Conservation (phyloP, 2,113 vertebrate species). For the Indicator maculatus region DNA sequence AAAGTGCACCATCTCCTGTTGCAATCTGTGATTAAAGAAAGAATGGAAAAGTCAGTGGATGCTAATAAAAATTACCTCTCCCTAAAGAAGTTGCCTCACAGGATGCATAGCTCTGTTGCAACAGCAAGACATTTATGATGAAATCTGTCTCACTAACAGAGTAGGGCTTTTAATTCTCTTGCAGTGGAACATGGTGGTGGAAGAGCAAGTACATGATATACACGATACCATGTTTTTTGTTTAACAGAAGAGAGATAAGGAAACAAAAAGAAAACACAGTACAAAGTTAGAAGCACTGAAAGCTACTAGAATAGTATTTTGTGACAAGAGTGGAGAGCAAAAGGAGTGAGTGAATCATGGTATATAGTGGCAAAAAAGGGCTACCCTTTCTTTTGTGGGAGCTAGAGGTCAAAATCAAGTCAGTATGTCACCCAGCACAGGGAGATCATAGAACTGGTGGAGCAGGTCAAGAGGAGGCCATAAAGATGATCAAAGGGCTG, state of each 20-base stretch:
- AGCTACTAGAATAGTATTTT: background rate
- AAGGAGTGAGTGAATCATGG: background rate
- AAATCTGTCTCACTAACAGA: background rate
- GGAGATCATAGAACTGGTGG: no score
- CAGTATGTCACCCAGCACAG: background rate
- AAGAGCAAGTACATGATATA: background rate
- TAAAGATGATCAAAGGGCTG: no score
- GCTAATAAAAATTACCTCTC: background rate
- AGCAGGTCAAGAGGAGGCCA: no score
- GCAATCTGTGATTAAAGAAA: constrained; percentile 80
- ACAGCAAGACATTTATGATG: background rate
- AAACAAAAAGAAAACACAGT: background rate
- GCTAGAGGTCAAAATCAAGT: background rate
- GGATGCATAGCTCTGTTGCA: background rate
- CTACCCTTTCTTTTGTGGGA: background rate
- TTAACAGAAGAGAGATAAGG: background rate
- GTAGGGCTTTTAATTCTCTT: background rate
- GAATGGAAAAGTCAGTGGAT: background rate
- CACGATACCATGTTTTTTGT: background rate
- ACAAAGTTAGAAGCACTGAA: background rate
- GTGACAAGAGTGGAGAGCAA: background rate
- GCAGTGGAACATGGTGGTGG: background rate
- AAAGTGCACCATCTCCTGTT: constrained; percentile 90
- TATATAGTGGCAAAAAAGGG: background rate
- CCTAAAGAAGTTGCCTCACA: background rate